A percentile compares a stretch with the other conserved stretches of the same genome.
Evolutionary conservation across 2,888 invertebrate genomes (phyloP).

Genomic region (Thyatira batis): DNA sequence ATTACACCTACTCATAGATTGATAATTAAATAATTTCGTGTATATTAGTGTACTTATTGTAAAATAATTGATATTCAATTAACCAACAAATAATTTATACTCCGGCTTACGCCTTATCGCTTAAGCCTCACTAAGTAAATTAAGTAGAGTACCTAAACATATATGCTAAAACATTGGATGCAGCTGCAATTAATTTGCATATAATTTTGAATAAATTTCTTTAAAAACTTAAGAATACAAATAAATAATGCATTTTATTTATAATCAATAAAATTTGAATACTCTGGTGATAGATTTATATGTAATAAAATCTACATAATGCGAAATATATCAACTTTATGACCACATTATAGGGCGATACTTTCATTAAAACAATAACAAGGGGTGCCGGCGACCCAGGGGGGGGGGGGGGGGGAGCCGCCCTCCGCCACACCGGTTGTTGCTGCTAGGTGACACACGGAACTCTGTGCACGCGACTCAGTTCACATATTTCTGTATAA

Average conservation of each 20-base stretch:
- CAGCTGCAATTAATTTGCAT: constrained; percentile 25
- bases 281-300: background rate
- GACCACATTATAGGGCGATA: background rate
- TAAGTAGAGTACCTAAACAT: constrained; percentile 20
- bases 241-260: constrained; percentile 17
- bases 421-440: background rate
- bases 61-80: background rate
- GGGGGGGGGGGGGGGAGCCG: too few species aligned
- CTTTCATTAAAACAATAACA: background rate
- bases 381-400: background rate
- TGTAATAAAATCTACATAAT: background rate
- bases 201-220: constrained; percentile 24
- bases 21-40: background rate
- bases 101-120: constrained; percentile 41
- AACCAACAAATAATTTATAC: constrained; percentile 7
- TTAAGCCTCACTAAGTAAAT: constrained; percentile 26
- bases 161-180: constrained; percentile 34
- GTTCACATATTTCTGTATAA: background rate
- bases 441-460: background rate
- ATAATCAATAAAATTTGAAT: background rate
- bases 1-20: too few species aligned
- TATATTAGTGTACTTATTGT: constrained; percentile 5
- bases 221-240: constrained; percentile 14
- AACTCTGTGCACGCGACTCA: background rate
- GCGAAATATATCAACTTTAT: background rate